Evolutionary conservation across 92 coral and sea anemone species (phyloP).

Genomic region (Phymanthus crucifer): DNA sequence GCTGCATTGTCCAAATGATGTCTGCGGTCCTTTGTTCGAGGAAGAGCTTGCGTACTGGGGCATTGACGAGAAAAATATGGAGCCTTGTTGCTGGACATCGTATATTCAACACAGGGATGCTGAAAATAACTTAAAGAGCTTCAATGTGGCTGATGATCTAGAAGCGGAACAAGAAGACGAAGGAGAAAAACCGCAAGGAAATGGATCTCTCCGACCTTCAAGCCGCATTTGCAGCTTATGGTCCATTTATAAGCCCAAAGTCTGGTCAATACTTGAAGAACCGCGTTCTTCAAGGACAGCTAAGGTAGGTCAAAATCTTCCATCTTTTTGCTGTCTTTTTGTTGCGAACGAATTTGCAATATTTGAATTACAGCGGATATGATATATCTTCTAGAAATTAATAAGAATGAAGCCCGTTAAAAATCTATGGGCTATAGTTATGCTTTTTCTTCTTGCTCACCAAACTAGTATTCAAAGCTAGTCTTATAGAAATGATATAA

Average conservation of each 20-base stretch:
- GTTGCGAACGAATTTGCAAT: too few species aligned
- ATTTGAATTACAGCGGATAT: too few species aligned
- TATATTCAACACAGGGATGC: constrained; percentile 97
- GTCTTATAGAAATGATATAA: too few species aligned
- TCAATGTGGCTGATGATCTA: constrained; percentile 57
- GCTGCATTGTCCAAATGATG: constrained; percentile 98
- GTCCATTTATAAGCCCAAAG: constrained; percentile 72
- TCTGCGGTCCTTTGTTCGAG: constrained; percentile 95
- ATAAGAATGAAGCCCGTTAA: too few species aligned
- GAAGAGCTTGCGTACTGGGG: constrained; percentile 99
- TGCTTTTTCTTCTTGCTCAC: too few species aligned
- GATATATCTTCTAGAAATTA: too few species aligned
- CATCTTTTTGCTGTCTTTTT: neutral
- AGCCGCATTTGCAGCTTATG: constrained; percentile 49
- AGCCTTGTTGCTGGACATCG: constrained; percentile 99
- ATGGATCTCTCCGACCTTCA: constrained; percentile 36
- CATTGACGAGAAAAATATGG: constrained; percentile 98
- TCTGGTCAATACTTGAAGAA: constrained; percentile 90
- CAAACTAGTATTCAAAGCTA: too few species aligned
- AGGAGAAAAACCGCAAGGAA: constrained; percentile 27
- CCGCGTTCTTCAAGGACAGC: constrained; percentile 91
- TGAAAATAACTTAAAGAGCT: constrained; percentile 87
- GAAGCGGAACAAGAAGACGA: constrained; percentile 60
- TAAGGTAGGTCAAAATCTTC: constrained; percentile 56
- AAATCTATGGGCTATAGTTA: too few species aligned